Conservation (phyloP, 2,113 vertebrate species). For the Myiagra hebetior region DNA sequence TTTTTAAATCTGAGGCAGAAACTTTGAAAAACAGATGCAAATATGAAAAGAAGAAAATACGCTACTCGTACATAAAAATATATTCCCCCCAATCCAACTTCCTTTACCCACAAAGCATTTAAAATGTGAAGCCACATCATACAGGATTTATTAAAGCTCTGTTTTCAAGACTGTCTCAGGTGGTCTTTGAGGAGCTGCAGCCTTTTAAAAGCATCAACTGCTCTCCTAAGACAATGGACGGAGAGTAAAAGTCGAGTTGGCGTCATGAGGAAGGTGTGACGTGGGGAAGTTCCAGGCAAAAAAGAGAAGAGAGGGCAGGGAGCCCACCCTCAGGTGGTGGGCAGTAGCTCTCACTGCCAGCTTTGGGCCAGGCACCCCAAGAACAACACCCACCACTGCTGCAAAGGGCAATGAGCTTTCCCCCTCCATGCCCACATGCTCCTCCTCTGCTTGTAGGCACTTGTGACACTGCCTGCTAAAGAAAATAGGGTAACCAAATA, state of each 20-base stretch:
- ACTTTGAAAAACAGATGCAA: neutral
- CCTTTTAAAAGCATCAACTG: neutral
- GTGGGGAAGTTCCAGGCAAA: neutral
- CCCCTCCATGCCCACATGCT: fast-evolving
- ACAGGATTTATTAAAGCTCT: neutral
- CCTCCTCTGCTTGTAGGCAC: neutral
- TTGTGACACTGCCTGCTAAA: neutral
- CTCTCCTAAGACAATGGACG: neutral
- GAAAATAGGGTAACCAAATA: neutral
- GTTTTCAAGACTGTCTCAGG: neutral
- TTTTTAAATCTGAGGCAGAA: neutral
- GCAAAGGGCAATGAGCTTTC: neutral
- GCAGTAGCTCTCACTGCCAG: neutral
- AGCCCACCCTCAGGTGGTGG: neutral
- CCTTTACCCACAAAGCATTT: neutral
- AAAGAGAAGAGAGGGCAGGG: neutral
- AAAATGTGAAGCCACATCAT: neutral
- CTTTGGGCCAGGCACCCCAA: neutral
- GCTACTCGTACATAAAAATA: neutral
- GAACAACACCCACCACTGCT: neutral
- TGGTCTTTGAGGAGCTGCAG: fast-evolving
- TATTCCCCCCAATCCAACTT: neutral
- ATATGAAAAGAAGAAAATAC: neutral
- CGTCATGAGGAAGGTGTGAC: neutral
- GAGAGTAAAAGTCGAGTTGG: fast-evolving